phyloP scores from a whole-genome alignment of 2,797 vertebrate genomes.

The Nyctibius grandis region DNA sequence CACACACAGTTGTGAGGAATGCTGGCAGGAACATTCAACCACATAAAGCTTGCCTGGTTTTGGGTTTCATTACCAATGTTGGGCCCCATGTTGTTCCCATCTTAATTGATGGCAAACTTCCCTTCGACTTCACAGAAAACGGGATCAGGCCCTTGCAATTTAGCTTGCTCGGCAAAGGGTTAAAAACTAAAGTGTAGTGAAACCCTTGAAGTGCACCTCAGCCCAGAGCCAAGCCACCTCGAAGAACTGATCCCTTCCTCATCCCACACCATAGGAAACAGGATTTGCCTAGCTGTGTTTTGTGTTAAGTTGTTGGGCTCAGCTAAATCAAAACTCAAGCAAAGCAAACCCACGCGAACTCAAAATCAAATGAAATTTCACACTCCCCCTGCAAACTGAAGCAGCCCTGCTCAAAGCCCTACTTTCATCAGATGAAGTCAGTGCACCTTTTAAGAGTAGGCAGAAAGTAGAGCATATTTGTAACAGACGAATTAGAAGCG shows the following conservation, averaged over 20 bases:
- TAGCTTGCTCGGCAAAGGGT: not conserved
- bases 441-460: not conserved
- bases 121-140: not conserved
- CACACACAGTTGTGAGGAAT: not conserved
- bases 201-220: not conserved
- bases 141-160: not conserved
- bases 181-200: not conserved
- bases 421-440: not conserved
- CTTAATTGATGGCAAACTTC: not conserved
- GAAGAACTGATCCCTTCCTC: not conserved
- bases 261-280: not conserved
- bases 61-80: not conserved
- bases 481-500: constrained; percentile 53
- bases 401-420: not conserved
- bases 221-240: not conserved
- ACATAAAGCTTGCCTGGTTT: not conserved
- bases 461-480: constrained; percentile 12
- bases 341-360: not conserved
- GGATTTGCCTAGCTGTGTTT: constrained; percentile 43
- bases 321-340: constrained; percentile 20
- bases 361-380: constrained; percentile 39
- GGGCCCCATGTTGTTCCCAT: not conserved
- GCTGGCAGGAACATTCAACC: constrained; percentile 3
- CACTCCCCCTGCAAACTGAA: not conserved
- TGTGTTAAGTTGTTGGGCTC: constrained; percentile 22